Evolutionary conservation across 2,888 invertebrate species (phyloP), one percentile per base, ranked within the genome.

Genomic region (Eupithecia vulgata): DNA sequence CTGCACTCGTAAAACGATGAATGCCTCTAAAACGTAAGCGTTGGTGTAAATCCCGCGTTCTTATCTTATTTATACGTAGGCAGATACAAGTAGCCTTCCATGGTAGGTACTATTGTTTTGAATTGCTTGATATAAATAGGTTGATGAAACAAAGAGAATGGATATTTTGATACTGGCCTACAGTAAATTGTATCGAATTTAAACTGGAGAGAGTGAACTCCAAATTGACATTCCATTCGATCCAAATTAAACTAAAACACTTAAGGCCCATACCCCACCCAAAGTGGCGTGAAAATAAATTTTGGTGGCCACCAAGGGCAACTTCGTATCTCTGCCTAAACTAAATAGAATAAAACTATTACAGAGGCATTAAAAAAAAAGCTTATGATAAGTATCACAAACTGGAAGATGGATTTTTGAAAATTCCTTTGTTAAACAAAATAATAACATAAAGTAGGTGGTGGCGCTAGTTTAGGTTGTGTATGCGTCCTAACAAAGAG

Each of bases 51-150:
- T 13, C 21, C 25, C 13, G 21, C n/a, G 25, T 13, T 57, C 25
- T 57, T 57, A 57, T 57, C 57, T 57, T n/a, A 25, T 25, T 57
- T 57, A 57, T 57, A 57, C 57, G 12, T 57, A 57, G 57, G 25
- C 57, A 57, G 57, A 57, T 57, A 57, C 13, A 15, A 45, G 12
- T 25, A 25, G 12, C 57, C 21, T 25, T 25, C 25, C 21, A 13
- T 25, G 25, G 57, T 25, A 57, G 25, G 25, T 25, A 57, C 12
- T 52, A 52, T 57, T 57, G 21, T 57, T 57, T 5, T 57, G 1
- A 25, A 57, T 25, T 13, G 21, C 21, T 21, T 21, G 5, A 21
- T 8, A 17, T 8, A 3, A 52, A 52, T 52, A 52, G 21, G 52
- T 10, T 21, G 21, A 21, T 6, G 21, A 52, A 21, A 21, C 52